Conservation (phyloP, 2,113 vertebrate genomes). For the Clinocottus analis region DNA sequence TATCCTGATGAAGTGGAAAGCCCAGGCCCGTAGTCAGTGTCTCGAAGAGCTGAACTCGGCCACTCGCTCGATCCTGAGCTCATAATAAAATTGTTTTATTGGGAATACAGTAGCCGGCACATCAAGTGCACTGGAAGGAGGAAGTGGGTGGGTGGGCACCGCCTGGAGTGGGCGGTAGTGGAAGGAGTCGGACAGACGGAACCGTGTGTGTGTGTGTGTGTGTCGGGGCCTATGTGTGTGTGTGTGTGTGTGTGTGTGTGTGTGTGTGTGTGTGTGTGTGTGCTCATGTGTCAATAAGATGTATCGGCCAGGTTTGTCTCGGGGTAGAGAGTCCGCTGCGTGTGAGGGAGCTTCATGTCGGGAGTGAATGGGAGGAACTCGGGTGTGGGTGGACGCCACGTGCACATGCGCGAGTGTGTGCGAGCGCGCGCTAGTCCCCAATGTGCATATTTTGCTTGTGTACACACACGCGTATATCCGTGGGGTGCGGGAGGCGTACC, state of each 20-base stretch:
- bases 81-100: conserved; percentile 65
- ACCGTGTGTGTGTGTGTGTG: background rate
- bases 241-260: too few relatives aligned
- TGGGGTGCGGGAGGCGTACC: conserved; percentile 56
- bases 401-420: background rate
- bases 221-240: background rate
- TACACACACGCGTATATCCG: conserved; percentile 43
- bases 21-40: conserved; percentile 60
- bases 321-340: background rate
- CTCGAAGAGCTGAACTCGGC: conserved; percentile 66
- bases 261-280: background rate
- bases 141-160: conserved; percentile 17
- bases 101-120: conserved; percentile 45
- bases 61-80: conserved; percentile 64
- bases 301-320: background rate
- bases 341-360: conserved; percentile 20
- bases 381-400: conserved; percentile 16
- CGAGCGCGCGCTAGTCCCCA: background rate
- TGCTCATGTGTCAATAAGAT: conserved; percentile 6
- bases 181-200: conserved; percentile 8
- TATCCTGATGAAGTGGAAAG: conserved; percentile 62
- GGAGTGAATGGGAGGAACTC: conserved; percentile 45
- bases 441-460: conserved; percentile 44
- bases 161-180: background rate
- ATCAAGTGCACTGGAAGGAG: conserved; percentile 48